phyloP scores from a whole-genome alignment of 2,113 vertebrate genomes.

The Zingel zingel region DNA sequence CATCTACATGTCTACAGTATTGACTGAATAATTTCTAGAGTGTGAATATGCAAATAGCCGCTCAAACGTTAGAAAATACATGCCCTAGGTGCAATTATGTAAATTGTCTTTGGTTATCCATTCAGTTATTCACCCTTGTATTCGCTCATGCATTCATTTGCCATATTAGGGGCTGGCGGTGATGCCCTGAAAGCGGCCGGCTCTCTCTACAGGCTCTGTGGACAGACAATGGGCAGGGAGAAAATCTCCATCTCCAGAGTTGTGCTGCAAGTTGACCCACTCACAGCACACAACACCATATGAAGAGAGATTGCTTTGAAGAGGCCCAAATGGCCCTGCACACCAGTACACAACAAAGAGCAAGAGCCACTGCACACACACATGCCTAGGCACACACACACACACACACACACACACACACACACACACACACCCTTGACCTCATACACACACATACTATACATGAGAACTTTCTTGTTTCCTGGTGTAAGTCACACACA shows the following conservation, averaged over 20 bases:
- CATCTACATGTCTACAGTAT: constrained; percentile 69
- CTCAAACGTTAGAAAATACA: constrained; percentile 81
- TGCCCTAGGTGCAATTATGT: constrained; percentile 84
- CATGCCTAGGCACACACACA: background rate
- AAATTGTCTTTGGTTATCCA: constrained; percentile 85
- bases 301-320: constrained; percentile 67
- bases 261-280: constrained; percentile 66
- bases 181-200: constrained; percentile 68
- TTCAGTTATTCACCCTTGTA: constrained; percentile 83
- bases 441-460: constrained; percentile 8
- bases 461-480: constrained; percentile 22
- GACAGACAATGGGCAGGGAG: constrained; percentile 71
- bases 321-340: constrained; percentile 44
- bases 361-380: background rate
- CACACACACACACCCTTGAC: constrained; percentile 18
- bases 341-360: constrained; percentile 27
- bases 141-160: constrained; percentile 86
- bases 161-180: constrained; percentile 77
- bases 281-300: constrained; percentile 44
- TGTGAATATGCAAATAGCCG: constrained; percentile 82
- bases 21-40: constrained; percentile 84
- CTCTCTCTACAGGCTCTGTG: constrained; percentile 73
- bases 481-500: constrained; percentile 19
- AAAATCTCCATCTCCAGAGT: constrained; percentile 58
- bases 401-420: background rate